Percentiles rank a stretch among this genome's conserved stretches.
phyloP scores from a whole-genome alignment of 2,797 vertebrate species.

The Danio jaintianensis region DNA sequence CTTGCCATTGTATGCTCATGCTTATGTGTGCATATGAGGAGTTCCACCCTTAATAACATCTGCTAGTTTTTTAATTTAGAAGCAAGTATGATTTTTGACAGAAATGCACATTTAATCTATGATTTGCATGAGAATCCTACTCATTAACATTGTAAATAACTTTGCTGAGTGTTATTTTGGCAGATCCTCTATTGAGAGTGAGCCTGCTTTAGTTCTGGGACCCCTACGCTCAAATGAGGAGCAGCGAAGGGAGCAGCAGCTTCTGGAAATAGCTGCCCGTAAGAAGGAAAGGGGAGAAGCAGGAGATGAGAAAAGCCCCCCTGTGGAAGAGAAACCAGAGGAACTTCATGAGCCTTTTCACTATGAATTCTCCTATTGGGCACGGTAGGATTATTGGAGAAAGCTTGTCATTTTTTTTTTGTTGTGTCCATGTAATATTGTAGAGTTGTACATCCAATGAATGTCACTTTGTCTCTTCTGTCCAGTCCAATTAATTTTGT shows the following conservation, averaged over 20 bases:
- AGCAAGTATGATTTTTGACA: too few species aligned
- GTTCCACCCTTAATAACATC: too few species aligned
- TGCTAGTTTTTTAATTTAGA: too few species aligned
- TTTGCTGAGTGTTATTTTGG: not conserved
- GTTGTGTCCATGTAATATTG: not conserved
- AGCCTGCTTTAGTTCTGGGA: conserved; percentile 93
- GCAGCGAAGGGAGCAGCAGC: conserved; percentile 88
- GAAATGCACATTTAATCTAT: too few species aligned
- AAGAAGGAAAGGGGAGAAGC: conserved; percentile 83
- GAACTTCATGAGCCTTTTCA: conserved; percentile 91
- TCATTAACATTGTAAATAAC: too few species aligned
- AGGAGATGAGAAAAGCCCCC: conserved; percentile 78
- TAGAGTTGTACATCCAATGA: not conserved
- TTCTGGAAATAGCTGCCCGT: conserved; percentile 86
- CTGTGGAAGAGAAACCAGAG: conserved; percentile 88
- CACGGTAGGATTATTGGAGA: conserved; percentile 79
- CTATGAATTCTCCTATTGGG: conserved; percentile 98
- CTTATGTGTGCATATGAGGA: too few species aligned
- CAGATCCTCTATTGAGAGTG: conserved; percentile 97
- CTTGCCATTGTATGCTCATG: too few species aligned
- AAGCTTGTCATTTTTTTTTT: not conserved
- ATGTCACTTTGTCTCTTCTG: not conserved
- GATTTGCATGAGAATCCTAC: too few species aligned
- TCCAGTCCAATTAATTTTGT: not conserved
- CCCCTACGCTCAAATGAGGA: conserved; percentile 87